Evolutionary conservation across 2,113 vertebrate species (phyloP).

Genomic region (Amphilophus citrinellus): DNA sequence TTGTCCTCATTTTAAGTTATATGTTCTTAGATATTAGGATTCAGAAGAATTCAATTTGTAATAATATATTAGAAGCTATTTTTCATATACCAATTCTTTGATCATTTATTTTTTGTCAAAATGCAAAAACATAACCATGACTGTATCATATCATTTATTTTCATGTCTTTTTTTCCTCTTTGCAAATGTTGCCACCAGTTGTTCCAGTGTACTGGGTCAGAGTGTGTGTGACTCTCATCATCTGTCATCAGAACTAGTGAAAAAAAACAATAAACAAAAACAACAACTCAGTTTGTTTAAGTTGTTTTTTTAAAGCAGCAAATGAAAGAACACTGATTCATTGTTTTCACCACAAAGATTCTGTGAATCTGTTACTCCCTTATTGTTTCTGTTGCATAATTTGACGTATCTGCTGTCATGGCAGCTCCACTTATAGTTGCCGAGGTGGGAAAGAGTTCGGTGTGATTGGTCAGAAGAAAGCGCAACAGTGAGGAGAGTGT

Average conservation of each 20-base stretch:
- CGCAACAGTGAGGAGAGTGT: background rate
- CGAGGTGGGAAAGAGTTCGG: background rate
- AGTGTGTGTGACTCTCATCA: background rate
- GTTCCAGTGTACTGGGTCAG: background rate
- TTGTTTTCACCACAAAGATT: background rate
- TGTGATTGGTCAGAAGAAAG: slow-evolving; percentile 11
- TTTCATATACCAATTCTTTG: background rate
- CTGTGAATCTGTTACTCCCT: background rate
- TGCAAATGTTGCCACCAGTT: background rate
- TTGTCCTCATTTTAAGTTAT: background rate
- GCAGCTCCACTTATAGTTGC: background rate
- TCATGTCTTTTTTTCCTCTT: background rate
- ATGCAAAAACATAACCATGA: background rate
- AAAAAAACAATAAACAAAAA: too few relatives aligned
- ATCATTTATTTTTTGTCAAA: background rate
- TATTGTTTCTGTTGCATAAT: background rate
- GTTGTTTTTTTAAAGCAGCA: too few relatives aligned
- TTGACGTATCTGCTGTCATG: background rate
- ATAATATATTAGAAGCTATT: background rate
- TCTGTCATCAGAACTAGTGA: too few relatives aligned
- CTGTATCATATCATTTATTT: background rate
- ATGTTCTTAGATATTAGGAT: background rate
- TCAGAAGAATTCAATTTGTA: too few relatives aligned
- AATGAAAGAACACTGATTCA: rapidly evolving
- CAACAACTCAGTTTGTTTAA: too few relatives aligned